Base-by-base conservation (phyloP, 2,113 vertebrate genomes). In the Otolemur garnettii region DNA sequence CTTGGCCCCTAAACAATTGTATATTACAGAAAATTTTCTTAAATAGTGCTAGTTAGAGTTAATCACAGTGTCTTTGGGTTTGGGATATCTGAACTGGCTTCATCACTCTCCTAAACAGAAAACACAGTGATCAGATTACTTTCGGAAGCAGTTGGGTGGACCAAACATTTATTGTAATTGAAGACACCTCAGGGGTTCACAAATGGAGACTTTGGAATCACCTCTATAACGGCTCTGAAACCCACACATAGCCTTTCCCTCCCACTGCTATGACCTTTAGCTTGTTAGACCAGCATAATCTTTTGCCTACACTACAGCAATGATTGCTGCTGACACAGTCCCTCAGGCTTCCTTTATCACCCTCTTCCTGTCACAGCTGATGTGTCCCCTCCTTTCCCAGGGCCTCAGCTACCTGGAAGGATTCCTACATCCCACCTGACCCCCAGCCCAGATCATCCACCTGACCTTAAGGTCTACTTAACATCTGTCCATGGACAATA, bases 141-240 rank as follows among this genome's bases (percentile, higher is more conserved):
- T 86, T 66, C 69, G 91, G 75, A 94, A 80, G 69, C 26, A 81
- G 75, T 18, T 91, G 78, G 69, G 74, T 96, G 68, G 83, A 86
- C 19, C 38, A 72, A 96, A 77, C 4, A 75, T 93, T 87, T 85
- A 53, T 74, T 78, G 33, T 78, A 87, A 71, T 84, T 33, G 64
- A 86, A 83, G 72, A 87, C 18, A n/a, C 50, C 68, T 60, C n/a
- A 79, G 53, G 33, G 45, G 74, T 75, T 95, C 86, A 60, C 82
- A 84, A 83, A 80, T 75, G 59, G 19, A 74, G 42, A 79, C 24
- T 35, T 74, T 82, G 62, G 72, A 95, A 69, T 85, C 68, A 74
- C 62, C 64, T 85, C 74, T 50, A 4, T 78, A 59, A 85, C 57
- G 85, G 77, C 80, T 93, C 60, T 60, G 38, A 69, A 75, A 24